A percentile compares a stretch with the other conserved stretches of the same genome.
phyloP scores from a whole-genome alignment of 2,797 vertebrate genomes.

The Macroramphosus scolopax region DNA sequence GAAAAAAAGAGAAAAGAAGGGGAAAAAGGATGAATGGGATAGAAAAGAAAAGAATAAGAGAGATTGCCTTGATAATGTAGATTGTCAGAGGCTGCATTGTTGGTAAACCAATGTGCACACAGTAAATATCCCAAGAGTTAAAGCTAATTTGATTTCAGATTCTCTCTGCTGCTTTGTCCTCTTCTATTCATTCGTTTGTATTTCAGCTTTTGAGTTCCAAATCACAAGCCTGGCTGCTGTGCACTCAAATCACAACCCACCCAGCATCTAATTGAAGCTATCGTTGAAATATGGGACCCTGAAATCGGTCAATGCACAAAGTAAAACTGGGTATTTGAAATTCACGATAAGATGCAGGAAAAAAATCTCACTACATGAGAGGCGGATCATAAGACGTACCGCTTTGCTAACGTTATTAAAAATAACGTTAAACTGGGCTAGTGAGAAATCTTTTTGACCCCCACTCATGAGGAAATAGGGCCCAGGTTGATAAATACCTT shows the following conservation, averaged over 20 bases:
- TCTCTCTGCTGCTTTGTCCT: conserved; percentile 44
- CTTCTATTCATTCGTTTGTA: conserved; percentile 54
- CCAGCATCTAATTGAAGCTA: conserved; percentile 12
- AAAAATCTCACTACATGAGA: too few relatives aligned
- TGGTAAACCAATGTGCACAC: conserved; percentile 55
- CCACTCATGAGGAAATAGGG: too few relatives aligned
- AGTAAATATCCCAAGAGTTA: conserved; percentile 73
- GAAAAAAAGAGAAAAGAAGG: conserved; percentile 30
- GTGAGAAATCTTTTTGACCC: too few relatives aligned
- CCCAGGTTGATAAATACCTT: too few relatives aligned
- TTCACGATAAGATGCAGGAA: conserved; percentile 5
- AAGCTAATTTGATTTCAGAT: conserved; percentile 69
- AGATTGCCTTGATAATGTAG: conserved; percentile 71
- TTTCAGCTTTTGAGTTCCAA: conserved; percentile 54
- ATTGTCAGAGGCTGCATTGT: conserved; percentile 71
- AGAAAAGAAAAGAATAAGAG: conserved; percentile 39
- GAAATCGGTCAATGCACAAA: conserved; percentile 12
- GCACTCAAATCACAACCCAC: conserved; percentile 47
- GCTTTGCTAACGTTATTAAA: too few relatives aligned
- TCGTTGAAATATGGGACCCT: not conserved
- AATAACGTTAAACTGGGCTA: too few relatives aligned
- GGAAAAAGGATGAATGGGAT: too few relatives aligned
- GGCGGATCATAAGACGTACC: too few relatives aligned
- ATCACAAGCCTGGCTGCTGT: conserved; percentile 40
- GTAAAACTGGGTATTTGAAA: conserved; percentile 14